These are phyloP conservation scores for Platysternon megacephalum DNA, from an alignment of 2,113 vertebrate species.

Conservation along the genomic window DNA sequence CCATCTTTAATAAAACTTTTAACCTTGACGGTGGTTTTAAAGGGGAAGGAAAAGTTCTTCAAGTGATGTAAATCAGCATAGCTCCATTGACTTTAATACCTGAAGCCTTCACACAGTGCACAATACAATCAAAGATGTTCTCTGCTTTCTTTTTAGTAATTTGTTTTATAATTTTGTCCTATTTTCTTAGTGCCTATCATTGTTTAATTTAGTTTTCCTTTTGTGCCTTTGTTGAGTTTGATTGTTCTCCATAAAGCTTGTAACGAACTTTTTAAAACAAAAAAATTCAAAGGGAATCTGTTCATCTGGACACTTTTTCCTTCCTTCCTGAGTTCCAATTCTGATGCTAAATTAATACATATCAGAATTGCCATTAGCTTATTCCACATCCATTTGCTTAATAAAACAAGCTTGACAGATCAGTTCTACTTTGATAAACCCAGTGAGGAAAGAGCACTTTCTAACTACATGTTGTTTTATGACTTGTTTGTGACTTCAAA, in stretches of 20 bases:
- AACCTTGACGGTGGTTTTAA: neutral
- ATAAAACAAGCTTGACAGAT: conserved; percentile 76
- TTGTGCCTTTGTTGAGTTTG: conserved; percentile 9
- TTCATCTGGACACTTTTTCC: neutral
- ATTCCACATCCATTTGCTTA: conserved; percentile 71
- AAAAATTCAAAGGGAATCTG: neutral
- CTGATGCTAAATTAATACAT: conserved; percentile 76
- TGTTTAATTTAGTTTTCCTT: conserved; percentile 45
- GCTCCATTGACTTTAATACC: neutral
- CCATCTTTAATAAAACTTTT: neutral
- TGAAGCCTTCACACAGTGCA: neutral
- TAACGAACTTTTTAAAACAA: neutral
- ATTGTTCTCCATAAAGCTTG: conserved; percentile 10
- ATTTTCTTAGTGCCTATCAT: conserved; percentile 48
- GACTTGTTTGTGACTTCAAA: conserved; percentile 74
- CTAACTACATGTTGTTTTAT: conserved; percentile 73
- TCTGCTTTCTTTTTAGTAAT: neutral
- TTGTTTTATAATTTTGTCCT: neutral
- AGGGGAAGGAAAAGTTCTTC: neutral
- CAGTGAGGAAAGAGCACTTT: conserved; percentile 65
- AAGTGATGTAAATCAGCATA: neutral
- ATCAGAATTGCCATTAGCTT: conserved; percentile 75
- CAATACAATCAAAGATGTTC: neutral
- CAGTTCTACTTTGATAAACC: conserved; percentile 76
- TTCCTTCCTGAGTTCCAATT: neutral